Percentiles rank a stretch among this genome's conserved stretches.
Evolutionary conservation across 2,888 invertebrate species (phyloP).

Genomic region (Cenopis cana): DNA sequence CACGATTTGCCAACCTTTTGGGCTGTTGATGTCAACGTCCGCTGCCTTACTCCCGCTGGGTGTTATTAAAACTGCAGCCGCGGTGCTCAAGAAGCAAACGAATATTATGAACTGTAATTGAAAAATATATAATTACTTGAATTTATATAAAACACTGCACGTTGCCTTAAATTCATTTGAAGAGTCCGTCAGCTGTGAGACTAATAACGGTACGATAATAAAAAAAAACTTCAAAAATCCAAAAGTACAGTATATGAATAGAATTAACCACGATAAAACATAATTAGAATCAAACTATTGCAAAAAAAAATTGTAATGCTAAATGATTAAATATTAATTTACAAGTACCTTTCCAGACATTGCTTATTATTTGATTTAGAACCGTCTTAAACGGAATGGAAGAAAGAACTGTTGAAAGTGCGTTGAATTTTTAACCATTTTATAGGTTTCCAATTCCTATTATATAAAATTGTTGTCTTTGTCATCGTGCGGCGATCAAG

Average conservation of each 20-base stretch:
- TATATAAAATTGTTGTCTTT: slow-evolving; percentile 74
- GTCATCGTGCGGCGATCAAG: slow-evolving; percentile 56
- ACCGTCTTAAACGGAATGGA: slow-evolving; percentile 71
- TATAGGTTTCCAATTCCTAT: slow-evolving; percentile 79
- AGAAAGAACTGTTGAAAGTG: slow-evolving; percentile 74
- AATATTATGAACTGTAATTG: slow-evolving; percentile 65
- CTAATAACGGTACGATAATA: not conserved
- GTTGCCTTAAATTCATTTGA: no score
- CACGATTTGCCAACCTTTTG: slow-evolving; percentile 67
- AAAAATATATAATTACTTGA: slow-evolving; percentile 4
- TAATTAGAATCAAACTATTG: no score
- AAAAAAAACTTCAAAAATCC: not conserved
- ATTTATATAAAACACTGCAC: not conserved
- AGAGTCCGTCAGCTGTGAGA: not conserved
- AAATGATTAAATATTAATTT: not conserved
- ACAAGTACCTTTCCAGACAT: slow-evolving; percentile 69
- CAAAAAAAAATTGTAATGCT: not conserved
- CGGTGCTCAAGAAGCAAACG: slow-evolving; percentile 61
- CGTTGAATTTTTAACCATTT: slow-evolving; percentile 69
- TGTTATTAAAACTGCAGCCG: slow-evolving; percentile 66
- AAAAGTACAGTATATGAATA: no score
- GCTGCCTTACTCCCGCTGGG: slow-evolving; percentile 53
- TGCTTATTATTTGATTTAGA: slow-evolving; percentile 63
- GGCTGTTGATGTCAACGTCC: slow-evolving; percentile 47
- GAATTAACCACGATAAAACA: no score